Evolutionary conservation across 2,113 vertebrate species (phyloP), one percentile per base, ranked within the genome.

Genomic region (Copsychus sechellarum): DNA sequence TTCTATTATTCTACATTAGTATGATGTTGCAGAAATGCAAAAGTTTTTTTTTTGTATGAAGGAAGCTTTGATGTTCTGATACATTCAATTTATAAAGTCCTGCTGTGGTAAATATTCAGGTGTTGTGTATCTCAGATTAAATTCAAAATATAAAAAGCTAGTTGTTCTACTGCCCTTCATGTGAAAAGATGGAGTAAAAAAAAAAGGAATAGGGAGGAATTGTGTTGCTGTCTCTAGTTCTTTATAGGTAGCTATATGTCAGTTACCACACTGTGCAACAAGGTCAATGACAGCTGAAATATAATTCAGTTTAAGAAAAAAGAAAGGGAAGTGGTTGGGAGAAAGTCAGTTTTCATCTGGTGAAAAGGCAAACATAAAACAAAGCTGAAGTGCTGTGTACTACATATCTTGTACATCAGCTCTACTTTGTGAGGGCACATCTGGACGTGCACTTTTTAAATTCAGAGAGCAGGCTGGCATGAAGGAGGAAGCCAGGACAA

Each of bases 51-150:
- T 82, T 28, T 79, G 4, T 34, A 10, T 38, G 36, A 65, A 51
- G 33, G 36, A 61, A 48, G 18, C n/a, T 65, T 60, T 81, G 34
- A 69, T 62, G 7, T 73, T 90, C 23, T 78, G 33, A 42, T 61
- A 11, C 0, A 0, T 34, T 72, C 21, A 26, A 45, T 25, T 76
- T 66, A 56, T 16, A 14, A 8, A 71, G 16, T 62, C 29, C 8
- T 6, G 2, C n/a, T 64, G 16, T 62, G 34, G 28, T 58, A 47
- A 92, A 51, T 78, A 25, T 51, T 73, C n/a, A 81, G 26, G 26
- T 73, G 17, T 24, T 78, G n/a, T 66, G 22, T 51, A 53, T 57
- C 24, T 82, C 21, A 16, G 21, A 33, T 58, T 40, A 72, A 65
- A 78, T 60, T 78, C 51, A 16, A 45, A 81, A 50, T 29, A 9